Evolutionary conservation across 1,140 invertebrate species (phyloP).

Genomic region (Zophobas atratus): DNA sequence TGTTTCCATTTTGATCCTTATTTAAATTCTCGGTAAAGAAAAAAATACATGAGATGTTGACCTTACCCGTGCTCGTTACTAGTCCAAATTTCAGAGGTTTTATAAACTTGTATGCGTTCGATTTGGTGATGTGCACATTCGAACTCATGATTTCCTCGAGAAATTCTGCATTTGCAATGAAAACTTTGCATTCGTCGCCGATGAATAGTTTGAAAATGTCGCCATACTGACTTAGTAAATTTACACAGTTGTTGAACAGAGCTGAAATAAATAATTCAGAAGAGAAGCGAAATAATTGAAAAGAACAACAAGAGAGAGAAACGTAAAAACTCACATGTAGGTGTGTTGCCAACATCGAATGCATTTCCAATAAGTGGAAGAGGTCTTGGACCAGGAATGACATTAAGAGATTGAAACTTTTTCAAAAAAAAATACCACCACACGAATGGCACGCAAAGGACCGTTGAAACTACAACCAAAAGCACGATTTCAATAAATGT

Average conservation of each 20-base stretch:
- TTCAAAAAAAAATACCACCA: conserved; percentile 13
- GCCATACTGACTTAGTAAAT: conserved; percentile 7
- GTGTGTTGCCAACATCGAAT: conserved; percentile 9
- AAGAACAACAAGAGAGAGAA: too few species aligned
- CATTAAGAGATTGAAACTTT: conserved; percentile 1
- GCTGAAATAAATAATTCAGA: background rate
- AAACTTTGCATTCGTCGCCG: background rate
- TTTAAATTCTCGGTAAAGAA: too few species aligned
- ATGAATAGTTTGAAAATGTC: conserved; percentile 22
- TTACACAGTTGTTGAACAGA: background rate
- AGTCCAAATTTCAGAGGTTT: conserved; percentile 29
- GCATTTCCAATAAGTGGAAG: conserved; percentile 26
- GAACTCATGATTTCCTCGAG: conserved; percentile 4
- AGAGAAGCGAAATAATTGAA: too few species aligned
- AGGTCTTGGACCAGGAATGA: conserved; percentile 35
- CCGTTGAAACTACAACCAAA: too few species aligned
- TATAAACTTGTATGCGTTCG: conserved; percentile 13
- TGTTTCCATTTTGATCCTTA: conserved; percentile 73
- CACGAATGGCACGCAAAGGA: background rate
- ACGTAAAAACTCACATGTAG: conserved; percentile 8
- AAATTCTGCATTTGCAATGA: conserved; percentile 13
- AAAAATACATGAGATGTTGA: too few species aligned
- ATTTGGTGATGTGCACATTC: conserved; percentile 27
- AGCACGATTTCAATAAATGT: too few species aligned
- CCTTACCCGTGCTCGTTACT: conserved; percentile 32